Conservation (phyloP, 2,113 vertebrate genomes). For the Ivindomyrus marchei region DNA sequence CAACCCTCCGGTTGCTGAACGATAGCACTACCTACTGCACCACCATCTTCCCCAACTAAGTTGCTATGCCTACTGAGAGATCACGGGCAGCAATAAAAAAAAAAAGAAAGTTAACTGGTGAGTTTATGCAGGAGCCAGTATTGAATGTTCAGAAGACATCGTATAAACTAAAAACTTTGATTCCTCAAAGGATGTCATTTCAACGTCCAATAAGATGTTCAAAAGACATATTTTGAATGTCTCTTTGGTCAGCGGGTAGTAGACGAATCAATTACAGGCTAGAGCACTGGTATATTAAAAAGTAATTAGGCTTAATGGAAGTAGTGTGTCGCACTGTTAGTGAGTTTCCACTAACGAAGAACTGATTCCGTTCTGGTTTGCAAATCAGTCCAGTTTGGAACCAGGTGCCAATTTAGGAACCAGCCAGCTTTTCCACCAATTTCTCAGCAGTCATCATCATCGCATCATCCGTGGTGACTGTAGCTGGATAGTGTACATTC, state of each 20-base stretch:
- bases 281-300: not conserved
- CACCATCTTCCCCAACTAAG: not conserved
- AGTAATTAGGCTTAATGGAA: not conserved
- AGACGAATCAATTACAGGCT: not conserved
- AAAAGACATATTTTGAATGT: not conserved
- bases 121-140: not conserved
- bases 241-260: not conserved
- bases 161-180: not conserved
- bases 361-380: not conserved
- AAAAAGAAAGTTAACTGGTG: not conserved
- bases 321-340: not conserved
- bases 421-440: not conserved
- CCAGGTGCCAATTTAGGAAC: not conserved
- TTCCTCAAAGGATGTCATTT: not conserved
- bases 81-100: not conserved
- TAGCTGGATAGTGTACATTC: not conserved
- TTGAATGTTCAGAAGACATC: not conserved
- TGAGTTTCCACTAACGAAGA: not conserved
- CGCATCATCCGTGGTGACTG: not conserved
- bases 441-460: not conserved
- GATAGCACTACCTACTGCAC: too few species aligned
- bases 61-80: not conserved
- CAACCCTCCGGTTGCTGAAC: too few species aligned
- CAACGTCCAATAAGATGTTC: not conserved
- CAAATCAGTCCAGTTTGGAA: not conserved